These are phyloP conservation scores for Cetoscarus ocellatus DNA, from an alignment of 2,797 vertebrate species.

Conservation along the genomic window DNA sequence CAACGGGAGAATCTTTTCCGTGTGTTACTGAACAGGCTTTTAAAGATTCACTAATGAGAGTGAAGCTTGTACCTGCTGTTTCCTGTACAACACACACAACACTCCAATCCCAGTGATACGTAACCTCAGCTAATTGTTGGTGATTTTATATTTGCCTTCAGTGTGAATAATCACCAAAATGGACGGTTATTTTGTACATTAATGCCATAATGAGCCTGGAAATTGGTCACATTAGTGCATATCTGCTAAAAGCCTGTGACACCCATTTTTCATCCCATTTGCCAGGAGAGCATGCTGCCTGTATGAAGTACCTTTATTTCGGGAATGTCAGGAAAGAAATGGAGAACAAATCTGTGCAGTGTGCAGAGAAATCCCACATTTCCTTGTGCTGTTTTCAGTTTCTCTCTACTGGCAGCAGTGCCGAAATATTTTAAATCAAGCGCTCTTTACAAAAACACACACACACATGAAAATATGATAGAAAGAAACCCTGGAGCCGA, in stretches of 20 bases:
- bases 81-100: conserved; percentile 40
- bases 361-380: conserved; percentile 42
- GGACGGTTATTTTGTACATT: conserved; percentile 77
- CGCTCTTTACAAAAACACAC: not conserved
- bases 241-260: conserved; percentile 78
- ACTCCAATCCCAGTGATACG: conserved; percentile 34
- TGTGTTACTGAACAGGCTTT: not conserved
- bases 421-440: conserved; percentile 19
- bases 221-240: conserved; percentile 81
- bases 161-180: conserved; percentile 77
- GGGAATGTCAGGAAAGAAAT: conserved; percentile 37
- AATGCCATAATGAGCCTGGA: conserved; percentile 81
- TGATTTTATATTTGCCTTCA: conserved; percentile 80
- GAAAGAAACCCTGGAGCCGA: conserved; percentile 9
- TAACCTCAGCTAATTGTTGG: conserved; percentile 74
- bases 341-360: conserved; percentile 8
- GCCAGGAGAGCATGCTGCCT: conserved; percentile 63
- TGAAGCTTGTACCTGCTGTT: conserved; percentile 26
- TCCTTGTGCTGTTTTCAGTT: conserved; percentile 30
- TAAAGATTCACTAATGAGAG: conserved; percentile 12
- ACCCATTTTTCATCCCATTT: conserved; percentile 80
- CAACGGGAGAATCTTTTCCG: not conserved
- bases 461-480: not conserved
- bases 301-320: conserved; percentile 48
- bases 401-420: not conserved